These are phyloP conservation scores for Dexiosoma caninum DNA, from an alignment of 2,888 invertebrate genomes.

Conservation along the genomic window DNA sequence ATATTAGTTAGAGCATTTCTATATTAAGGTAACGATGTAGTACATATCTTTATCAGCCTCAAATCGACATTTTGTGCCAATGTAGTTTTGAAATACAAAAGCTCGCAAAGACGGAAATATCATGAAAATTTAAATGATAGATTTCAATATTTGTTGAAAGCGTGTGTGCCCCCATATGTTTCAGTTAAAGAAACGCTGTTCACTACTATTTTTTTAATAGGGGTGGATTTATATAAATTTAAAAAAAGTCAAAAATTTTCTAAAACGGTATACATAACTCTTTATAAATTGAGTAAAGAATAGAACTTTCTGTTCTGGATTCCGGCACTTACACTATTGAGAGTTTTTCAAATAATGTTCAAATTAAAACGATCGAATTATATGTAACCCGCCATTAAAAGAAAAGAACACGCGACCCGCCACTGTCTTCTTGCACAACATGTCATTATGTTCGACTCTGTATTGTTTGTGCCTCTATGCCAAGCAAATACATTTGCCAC, in stretches of 20 bases:
- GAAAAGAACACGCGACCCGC: constrained; percentile 39
- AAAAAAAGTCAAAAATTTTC: constrained; percentile 19
- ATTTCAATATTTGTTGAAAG: too few relatives aligned
- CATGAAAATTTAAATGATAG: too few relatives aligned
- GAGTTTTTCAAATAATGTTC: too few relatives aligned
- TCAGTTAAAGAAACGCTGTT: constrained; percentile 26
- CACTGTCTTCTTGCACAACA: constrained; percentile 4
- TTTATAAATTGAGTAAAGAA: constrained; percentile 35
- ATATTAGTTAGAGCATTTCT: too few relatives aligned
- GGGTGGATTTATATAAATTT: constrained; percentile 32
- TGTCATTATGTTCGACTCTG: constrained; percentile 20
- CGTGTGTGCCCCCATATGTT: neutral
- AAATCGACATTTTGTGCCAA: too few relatives aligned
- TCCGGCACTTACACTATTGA: neutral
- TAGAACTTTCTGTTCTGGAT: neutral
- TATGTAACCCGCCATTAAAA: constrained; percentile 28
- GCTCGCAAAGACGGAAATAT: too few relatives aligned
- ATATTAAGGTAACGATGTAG: too few relatives aligned
- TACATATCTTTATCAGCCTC: too few relatives aligned
- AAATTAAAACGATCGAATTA: too few relatives aligned
- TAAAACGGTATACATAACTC: constrained; percentile 30
- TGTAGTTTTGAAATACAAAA: too few relatives aligned
- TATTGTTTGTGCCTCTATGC: constrained; percentile 52
- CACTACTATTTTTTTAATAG: neutral
- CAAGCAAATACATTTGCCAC: constrained; percentile 50